These are phyloP conservation scores for Brevimyrus niger DNA, from an alignment of 2,113 vertebrate genomes.

Conservation along the genomic window DNA sequence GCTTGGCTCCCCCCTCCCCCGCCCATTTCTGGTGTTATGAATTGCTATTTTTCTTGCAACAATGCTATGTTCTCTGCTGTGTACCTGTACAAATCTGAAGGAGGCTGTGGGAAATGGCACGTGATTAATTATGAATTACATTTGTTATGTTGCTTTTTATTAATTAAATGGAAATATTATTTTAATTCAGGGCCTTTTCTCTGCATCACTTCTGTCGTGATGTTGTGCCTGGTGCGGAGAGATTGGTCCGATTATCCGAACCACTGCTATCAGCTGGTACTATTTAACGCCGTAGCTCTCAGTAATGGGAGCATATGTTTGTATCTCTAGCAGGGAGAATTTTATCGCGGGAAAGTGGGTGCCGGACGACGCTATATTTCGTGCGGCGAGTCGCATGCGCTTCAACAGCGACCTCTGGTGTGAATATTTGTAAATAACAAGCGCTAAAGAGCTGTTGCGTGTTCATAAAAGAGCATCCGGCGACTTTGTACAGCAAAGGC, in stretches of 20 bases:
- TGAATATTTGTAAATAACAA: slow-evolving; percentile 25
- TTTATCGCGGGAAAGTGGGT: slow-evolving; percentile 10
- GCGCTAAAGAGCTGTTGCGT: background rate
- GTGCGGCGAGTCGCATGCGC: background rate
- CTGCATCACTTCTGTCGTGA: too few species aligned
- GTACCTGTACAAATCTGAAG: background rate
- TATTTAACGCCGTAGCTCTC: background rate
- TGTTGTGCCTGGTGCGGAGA: too few species aligned
- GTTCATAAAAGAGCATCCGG: background rate
- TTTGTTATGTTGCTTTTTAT: background rate
- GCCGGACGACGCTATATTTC: slow-evolving; percentile 1
- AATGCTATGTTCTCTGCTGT: background rate
- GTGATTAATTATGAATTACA: background rate
- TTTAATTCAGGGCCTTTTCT: background rate
- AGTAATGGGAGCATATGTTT: slow-evolving; percentile 5
- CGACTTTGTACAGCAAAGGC: background rate
- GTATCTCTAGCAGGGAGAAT: background rate
- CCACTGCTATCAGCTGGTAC: background rate
- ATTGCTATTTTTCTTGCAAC: background rate
- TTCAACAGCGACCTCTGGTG: slow-evolving; percentile 50
- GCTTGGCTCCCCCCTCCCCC: background rate
- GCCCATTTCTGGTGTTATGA: background rate
- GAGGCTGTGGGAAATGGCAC: background rate
- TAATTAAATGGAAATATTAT: background rate
- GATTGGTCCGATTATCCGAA: background rate